phyloP scores from a whole-genome alignment of 2,888 invertebrate genomes.

The Calameuta pallipes region DNA sequence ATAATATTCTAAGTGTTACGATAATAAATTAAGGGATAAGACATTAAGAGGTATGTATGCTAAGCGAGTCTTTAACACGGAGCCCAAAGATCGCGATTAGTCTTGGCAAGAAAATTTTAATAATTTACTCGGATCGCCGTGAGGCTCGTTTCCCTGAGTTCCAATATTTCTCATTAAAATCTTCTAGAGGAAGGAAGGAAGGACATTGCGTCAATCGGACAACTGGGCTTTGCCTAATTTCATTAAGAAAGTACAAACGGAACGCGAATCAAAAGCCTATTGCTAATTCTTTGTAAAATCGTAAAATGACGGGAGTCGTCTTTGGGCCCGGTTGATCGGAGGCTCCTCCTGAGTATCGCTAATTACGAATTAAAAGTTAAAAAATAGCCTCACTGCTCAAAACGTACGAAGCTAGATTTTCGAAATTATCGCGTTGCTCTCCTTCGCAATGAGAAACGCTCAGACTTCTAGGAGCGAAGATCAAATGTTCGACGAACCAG shows the following conservation, averaged over 20 bases:
- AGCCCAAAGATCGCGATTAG: background rate
- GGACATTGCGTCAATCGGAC: too few species aligned
- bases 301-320: background rate
- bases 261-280: background rate
- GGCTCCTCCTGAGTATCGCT: background rate
- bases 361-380: background rate
- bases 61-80: background rate
- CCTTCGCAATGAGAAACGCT: background rate
- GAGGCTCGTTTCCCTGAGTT: too few species aligned
- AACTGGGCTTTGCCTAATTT: background rate
- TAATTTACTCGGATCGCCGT: background rate
- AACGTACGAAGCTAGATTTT: conserved; percentile 2
- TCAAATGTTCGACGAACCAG: background rate
- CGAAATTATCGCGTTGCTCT: background rate
- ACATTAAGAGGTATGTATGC: conserved; percentile 18
- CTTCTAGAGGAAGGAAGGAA: background rate
- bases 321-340: background rate
- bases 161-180: background rate
- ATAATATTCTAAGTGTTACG: conserved; percentile 25
- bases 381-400: conserved; percentile 1
- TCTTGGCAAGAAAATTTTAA: background rate
- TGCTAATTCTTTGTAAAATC: too few species aligned
- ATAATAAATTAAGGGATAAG: conserved; percentile 20
- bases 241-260: background rate
- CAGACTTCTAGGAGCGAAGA: background rate